A percentile compares a stretch with the other conserved stretches of the same genome.
These are phyloP conservation scores for Oceanites oceanicus DNA, from an alignment of 2,113 vertebrate species.

Conservation along the genomic window DNA sequence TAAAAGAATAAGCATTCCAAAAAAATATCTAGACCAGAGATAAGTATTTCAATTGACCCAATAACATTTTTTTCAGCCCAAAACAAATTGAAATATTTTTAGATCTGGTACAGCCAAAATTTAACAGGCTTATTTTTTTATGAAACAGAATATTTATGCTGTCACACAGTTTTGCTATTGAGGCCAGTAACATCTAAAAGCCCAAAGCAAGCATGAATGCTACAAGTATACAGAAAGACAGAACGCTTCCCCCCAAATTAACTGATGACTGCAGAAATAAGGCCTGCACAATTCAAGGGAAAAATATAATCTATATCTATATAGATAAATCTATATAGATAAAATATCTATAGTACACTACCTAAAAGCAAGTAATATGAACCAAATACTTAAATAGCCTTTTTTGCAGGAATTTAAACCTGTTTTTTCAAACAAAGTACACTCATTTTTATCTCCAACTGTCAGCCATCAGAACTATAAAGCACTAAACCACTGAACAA, in stretches of 20 bases:
- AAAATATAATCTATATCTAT: no score
- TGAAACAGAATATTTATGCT: neutral
- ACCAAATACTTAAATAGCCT: neutral
- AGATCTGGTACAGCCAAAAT: neutral
- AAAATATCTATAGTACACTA: neutral
- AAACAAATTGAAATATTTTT: neutral
- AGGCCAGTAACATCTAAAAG: neutral
- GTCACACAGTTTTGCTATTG: neutral
- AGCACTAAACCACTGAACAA: neutral
- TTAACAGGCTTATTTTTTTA: neutral
- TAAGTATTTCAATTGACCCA: neutral
- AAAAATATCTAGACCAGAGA: neutral
- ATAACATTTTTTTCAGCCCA: neutral
- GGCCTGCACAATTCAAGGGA: neutral
- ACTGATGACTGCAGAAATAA: neutral
- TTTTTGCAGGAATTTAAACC: neutral
- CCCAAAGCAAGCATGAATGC: neutral
- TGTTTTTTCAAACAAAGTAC: neutral
- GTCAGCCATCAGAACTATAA: neutral
- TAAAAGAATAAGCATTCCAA: neutral
- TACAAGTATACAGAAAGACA: neutral
- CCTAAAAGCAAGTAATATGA: fast-evolving
- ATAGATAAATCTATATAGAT: no score
- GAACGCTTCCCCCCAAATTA: neutral
- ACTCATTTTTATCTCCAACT: neutral